A percentile compares a stretch with the other conserved stretches of the same genome.
These are phyloP conservation scores for Antennarius maculatus DNA, from an alignment of 2,797 vertebrate genomes.

Conservation along the genomic window DNA sequence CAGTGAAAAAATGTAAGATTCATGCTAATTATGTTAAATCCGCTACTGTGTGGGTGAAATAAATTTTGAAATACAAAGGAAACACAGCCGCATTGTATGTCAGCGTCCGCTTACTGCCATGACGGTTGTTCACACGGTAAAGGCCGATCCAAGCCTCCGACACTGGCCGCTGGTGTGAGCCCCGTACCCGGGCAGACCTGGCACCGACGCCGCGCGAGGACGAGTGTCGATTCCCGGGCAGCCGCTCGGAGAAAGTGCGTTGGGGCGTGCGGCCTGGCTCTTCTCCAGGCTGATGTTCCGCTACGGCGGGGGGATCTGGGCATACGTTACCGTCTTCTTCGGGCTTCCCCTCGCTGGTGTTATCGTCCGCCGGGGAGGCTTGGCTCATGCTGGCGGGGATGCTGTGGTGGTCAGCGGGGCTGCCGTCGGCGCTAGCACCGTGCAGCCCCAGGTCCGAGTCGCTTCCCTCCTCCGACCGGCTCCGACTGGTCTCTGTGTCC, in stretches of 20 bases:
- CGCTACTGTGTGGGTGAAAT: too few species aligned
- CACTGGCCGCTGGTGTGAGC: constrained; percentile 78
- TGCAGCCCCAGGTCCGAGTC: constrained; percentile 82
- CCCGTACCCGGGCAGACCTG: constrained; percentile 76
- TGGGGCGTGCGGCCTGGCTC: constrained; percentile 82
- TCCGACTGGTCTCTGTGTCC: constrained; percentile 78
- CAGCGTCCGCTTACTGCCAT: constrained; percentile 75
- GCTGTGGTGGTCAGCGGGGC: constrained; percentile 75
- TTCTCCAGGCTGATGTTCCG: constrained; percentile 66
- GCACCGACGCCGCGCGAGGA: constrained; percentile 73
- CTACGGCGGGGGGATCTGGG: constrained; percentile 62
- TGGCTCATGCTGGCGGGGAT: constrained; percentile 65
- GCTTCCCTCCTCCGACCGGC: constrained; percentile 83
- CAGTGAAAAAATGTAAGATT: too few species aligned
- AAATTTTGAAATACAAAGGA: too few species aligned
- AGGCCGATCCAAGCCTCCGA: constrained; percentile 86
- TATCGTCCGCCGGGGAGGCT: constrained; percentile 68
- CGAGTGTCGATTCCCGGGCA: constrained; percentile 79
- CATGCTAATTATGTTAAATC: too few species aligned
- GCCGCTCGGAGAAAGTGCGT: constrained; percentile 84
- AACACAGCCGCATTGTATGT: too few species aligned
- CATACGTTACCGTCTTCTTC: constrained; percentile 64
- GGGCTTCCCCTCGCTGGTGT: constrained; percentile 65
- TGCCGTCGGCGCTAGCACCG: constrained; percentile 77
- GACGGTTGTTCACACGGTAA: constrained; percentile 83